Base-by-base conservation (phyloP, 2,113 vertebrate species). In the Siphamia tubifer region DNA sequence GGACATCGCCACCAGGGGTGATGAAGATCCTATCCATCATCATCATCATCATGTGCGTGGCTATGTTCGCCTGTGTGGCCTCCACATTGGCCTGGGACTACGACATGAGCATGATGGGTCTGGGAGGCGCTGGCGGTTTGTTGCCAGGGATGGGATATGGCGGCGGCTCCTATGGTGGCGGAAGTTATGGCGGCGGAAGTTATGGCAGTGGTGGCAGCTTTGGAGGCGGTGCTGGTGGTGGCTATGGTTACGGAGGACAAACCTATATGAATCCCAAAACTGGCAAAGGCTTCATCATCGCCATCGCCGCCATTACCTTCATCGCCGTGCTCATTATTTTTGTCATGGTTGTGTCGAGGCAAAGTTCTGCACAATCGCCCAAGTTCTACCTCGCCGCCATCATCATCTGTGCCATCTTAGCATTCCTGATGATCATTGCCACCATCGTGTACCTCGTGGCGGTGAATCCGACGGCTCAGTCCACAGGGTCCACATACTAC, bases 61-160 rank as follows among this genome's bases (percentile, higher is more conserved):
- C 92, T 3, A 52, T 96, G 53, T 96, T 97, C 78, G 96, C 94
- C 43, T 96, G 95, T 10, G 94, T 97, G 17, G 94, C 95, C n/a
- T 96, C 95, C 54, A 96, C 96, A 0, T 84, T 97, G 49, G 92
- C 91, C 51, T 97, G 95, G 94, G 96, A 97, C 81, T 91, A 93
- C 1, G 88, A 95, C 8, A 84, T 90, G 71, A 42, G 74, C 48
- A 20, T 75, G 36, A 91, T 93, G 68, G 94, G 94, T 36, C 39
- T 79, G 3, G 75, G 91, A 0, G 88, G 89, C 0, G 86, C 83
- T 1, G 3, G 17, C 0, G 69, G 79, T 51, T 2, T 88, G 48
- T 0, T 80, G 5, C 79, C 64, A 2, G 85, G 57, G 6, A 12
- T 27, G 11, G 53, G 83, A 19, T 57, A 13, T 4, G 75, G 76